phyloP scores from a whole-genome alignment of 2,797 vertebrate species.

The Rhinatrema bivittatum region DNA sequence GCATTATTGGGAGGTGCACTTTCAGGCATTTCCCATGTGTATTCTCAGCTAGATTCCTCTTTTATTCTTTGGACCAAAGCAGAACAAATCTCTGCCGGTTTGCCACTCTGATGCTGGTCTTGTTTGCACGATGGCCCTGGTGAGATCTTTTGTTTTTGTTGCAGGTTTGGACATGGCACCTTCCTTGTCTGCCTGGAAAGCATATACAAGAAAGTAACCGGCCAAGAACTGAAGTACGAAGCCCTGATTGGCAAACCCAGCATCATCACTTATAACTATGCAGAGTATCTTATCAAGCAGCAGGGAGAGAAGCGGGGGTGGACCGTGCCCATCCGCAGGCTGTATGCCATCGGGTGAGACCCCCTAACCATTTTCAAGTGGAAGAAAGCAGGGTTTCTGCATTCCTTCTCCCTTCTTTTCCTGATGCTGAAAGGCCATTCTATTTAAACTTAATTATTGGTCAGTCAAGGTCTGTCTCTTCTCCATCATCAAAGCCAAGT shows the following conservation, averaged over 20 bases:
- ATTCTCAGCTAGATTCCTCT: too few relatives aligned
- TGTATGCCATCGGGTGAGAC: slow-evolving; percentile 90
- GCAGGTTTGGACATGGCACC: slow-evolving; percentile 89
- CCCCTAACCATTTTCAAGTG: not conserved
- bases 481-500: too few relatives aligned
- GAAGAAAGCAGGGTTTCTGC: not conserved
- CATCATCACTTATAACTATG: slow-evolving; percentile 83
- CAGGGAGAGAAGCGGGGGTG: slow-evolving; percentile 80
- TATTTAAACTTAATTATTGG: too few relatives aligned
- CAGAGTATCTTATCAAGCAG: slow-evolving; percentile 69
- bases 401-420: not conserved
- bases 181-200: slow-evolving; percentile 87
- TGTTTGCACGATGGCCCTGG: too few relatives aligned
- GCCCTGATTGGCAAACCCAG: slow-evolving; percentile 92
- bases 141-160: too few relatives aligned
- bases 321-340: slow-evolving; percentile 66
- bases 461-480: too few relatives aligned
- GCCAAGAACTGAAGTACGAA: slow-evolving; percentile 77
- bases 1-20: too few relatives aligned
- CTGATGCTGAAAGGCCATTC: not conserved
- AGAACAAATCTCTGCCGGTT: too few relatives aligned
- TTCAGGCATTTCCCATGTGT: too few relatives aligned
- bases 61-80: too few relatives aligned
- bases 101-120: too few relatives aligned
- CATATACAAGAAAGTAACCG: slow-evolving; percentile 88